Evolutionary conservation across 1,140 invertebrate species (phyloP).

Genomic region (Cyclina sinensis): DNA sequence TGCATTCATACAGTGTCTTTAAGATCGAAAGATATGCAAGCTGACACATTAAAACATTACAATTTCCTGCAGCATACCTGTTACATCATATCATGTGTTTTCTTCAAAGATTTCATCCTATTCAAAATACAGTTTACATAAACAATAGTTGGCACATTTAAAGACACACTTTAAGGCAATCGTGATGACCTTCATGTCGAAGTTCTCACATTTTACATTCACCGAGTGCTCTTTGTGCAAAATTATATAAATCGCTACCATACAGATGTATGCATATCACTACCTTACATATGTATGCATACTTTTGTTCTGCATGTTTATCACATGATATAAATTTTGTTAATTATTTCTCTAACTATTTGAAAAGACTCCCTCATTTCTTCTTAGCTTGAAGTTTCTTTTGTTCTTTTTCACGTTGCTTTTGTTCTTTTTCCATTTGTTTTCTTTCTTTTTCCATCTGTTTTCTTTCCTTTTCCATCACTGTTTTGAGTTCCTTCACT

Average conservation of each 20-base stretch:
- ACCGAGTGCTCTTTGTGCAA: too few species aligned
- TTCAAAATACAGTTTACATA: too few species aligned
- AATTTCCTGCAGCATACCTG: too few species aligned
- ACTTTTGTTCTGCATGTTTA: background rate
- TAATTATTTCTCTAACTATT: background rate
- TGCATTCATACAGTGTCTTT: too few species aligned
- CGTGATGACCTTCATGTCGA: too few species aligned
- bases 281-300: background rate
- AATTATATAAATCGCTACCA: background rate
- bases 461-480: slow-evolving; percentile 76
- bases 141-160: background rate
- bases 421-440: background rate
- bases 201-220: too few species aligned
- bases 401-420: slow-evolving; percentile 82
- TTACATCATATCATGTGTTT: too few species aligned
- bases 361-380: background rate
- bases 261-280: too few species aligned
- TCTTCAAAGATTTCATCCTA: too few species aligned
- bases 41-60: too few species aligned
- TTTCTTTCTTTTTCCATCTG: background rate
- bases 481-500: slow-evolving; percentile 81
- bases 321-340: background rate
- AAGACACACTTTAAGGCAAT: background rate
- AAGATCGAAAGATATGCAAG: too few species aligned
- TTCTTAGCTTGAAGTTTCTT: slow-evolving; percentile 71